These are phyloP conservation scores for Istiophorus platypterus DNA, from an alignment of 2,113 vertebrate genomes.

Conservation along the genomic window DNA sequence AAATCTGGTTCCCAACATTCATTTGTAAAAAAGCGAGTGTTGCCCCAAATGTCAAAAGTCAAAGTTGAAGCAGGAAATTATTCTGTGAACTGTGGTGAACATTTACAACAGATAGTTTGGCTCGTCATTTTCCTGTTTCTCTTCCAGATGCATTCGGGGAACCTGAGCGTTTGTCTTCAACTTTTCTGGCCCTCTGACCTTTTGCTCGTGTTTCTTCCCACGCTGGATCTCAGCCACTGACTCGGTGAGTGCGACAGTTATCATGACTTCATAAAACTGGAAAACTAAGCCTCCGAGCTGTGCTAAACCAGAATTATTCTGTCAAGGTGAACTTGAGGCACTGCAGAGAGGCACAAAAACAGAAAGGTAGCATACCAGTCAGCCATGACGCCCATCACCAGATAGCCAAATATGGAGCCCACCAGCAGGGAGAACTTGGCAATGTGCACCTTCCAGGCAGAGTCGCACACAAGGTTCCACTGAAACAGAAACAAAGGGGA, in stretches of 20 bases:
- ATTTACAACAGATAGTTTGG: background rate
- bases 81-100: background rate
- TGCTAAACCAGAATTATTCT: background rate
- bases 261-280: background rate
- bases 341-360: background rate
- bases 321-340: background rate
- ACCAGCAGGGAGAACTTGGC: conserved; percentile 97
- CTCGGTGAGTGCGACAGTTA: background rate
- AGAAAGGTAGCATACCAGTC: conserved; percentile 91
- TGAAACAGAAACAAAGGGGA: conserved; percentile 71
- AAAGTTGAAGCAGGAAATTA: background rate
- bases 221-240: background rate
- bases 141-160: background rate
- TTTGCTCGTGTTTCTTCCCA: background rate
- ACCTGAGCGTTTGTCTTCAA: background rate
- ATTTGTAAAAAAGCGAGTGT: background rate
- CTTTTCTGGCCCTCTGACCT: background rate
- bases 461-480: conserved; percentile 98
- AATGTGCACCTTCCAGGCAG: conserved; percentile 97
- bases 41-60: no score
- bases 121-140: background rate
- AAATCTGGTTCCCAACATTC: background rate
- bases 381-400: conserved; percentile 97
- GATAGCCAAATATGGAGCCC: conserved; percentile 97
- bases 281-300: background rate